A percentile compares a stretch with the other conserved stretches of the same genome.
phyloP scores from a whole-genome alignment of 2,888 invertebrate genomes.

The Cephalotes varians region DNA sequence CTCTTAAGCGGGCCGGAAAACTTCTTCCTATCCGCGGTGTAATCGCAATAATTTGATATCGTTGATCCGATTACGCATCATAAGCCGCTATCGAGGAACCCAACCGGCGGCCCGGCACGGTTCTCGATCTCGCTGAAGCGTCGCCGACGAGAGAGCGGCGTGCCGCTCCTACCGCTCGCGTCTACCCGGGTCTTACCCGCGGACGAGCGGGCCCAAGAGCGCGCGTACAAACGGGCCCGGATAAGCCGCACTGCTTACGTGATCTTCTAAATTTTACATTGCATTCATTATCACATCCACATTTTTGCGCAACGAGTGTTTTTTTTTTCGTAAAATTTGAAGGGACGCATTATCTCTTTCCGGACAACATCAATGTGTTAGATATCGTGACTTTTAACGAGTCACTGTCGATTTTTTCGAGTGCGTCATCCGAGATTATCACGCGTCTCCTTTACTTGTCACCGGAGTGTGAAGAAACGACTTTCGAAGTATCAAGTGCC shows the following conservation, averaged over 20 bases:
- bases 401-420: not conserved
- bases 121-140: constrained; percentile 46
- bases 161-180: constrained; percentile 50
- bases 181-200: constrained; percentile 51
- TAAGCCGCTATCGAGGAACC: constrained; percentile 78
- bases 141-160: constrained; percentile 53
- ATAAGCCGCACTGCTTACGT: not conserved
- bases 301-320: constrained; percentile 25
- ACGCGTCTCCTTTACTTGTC: not conserved
- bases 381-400: not conserved
- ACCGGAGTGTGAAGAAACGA: not conserved
- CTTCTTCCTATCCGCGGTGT: constrained; percentile 83
- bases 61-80: constrained; percentile 84
- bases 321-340: not conserved
- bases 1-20: constrained; percentile 85
- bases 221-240: constrained; percentile 32
- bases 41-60: constrained; percentile 86
- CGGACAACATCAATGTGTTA: constrained; percentile 5
- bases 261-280: not conserved
- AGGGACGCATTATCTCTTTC: not conserved
- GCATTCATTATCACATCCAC: not conserved
- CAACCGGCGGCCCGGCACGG: constrained; percentile 61
- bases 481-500: constrained; percentile 11
- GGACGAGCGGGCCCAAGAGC: constrained; percentile 51
- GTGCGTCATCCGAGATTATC: constrained; percentile 2